Evolutionary conservation across 37 sponge, comb jelly and placozoan species (phyloP).

Genomic region (Chondrilla cf. caribensis): DNA sequence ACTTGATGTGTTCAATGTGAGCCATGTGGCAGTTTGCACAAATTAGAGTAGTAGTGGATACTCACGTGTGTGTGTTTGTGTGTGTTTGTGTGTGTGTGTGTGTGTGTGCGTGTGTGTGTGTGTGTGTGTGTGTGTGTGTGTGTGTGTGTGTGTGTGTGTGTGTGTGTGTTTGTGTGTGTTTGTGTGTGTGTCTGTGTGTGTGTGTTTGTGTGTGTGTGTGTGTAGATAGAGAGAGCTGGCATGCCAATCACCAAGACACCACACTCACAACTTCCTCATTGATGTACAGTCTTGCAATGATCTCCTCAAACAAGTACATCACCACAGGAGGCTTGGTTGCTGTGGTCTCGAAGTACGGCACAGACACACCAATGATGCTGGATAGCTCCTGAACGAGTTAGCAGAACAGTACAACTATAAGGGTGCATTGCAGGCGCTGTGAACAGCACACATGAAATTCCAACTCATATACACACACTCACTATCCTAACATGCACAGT

Average conservation of each 20-base stretch:
- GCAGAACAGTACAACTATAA: neutral
- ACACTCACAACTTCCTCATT: constrained; percentile 61
- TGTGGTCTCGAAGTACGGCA: constrained; percentile 57
- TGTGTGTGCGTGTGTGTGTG: neutral
- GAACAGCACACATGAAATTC: neutral
- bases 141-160: too few species aligned
- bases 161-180: too few species aligned
- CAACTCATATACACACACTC: too few species aligned
- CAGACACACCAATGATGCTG: neutral
- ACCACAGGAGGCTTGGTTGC: constrained; percentile 24
- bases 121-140: too few species aligned
- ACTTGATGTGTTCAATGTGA: too few species aligned
- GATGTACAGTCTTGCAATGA: constrained; percentile 63
- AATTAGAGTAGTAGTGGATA: too few species aligned
- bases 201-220: too few species aligned
- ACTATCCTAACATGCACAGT: neutral
- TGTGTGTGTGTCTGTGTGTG: too few species aligned
- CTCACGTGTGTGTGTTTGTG: neutral
- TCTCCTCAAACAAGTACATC: constrained; percentile 44
- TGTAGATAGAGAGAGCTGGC: too few species aligned
- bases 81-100: too few species aligned
- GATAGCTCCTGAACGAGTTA: neutral
- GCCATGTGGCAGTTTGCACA: too few species aligned
- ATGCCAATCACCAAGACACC: too few species aligned
- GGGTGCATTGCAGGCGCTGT: neutral